Evolutionary conservation across 2,888 invertebrate genomes (phyloP).

Genomic region (Notodonta ziczac): DNA sequence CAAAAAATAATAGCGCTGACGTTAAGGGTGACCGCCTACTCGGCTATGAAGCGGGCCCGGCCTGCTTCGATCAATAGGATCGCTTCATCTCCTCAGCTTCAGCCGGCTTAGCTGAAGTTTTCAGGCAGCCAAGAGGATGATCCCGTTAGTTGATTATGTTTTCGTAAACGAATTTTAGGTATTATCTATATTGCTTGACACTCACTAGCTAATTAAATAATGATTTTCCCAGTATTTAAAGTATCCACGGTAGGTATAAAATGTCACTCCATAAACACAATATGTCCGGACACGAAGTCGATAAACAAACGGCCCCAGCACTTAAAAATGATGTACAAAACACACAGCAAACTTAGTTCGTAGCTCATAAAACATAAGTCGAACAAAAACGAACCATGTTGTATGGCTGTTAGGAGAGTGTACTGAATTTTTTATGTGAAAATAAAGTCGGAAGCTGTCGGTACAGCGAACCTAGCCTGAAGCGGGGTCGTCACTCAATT

Average conservation of each 20-base stretch:
- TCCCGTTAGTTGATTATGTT: too few relatives aligned
- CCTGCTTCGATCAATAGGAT: too few relatives aligned
- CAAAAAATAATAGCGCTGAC: too few relatives aligned
- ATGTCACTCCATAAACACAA: not conserved
- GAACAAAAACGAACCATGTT: slow-evolving; percentile 2
- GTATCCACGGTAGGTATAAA: not conserved
- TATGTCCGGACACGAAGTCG: not conserved
- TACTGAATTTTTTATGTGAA: not conserved
- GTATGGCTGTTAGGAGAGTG: not conserved
- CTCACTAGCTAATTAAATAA: too few relatives aligned
- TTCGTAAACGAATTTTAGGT: too few relatives aligned
- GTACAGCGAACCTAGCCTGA: slow-evolving; percentile 37
- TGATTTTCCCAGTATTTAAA: too few relatives aligned
- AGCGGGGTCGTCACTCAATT: slow-evolving; percentile 52
- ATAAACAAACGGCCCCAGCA: slow-evolving; percentile 3
- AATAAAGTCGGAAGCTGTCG: slow-evolving; percentile 18
- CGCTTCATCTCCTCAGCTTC: too few relatives aligned
- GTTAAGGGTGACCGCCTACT: too few relatives aligned
- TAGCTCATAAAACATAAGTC: not conserved
- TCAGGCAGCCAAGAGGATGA: too few relatives aligned
- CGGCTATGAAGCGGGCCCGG: too few relatives aligned
- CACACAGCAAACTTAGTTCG: not conserved
- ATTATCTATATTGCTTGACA: too few relatives aligned
- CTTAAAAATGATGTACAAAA: slow-evolving; percentile 15
- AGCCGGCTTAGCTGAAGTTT: too few relatives aligned